Conservation (phyloP, 2,113 vertebrate species). For the Syngnathus scovelli region DNA sequence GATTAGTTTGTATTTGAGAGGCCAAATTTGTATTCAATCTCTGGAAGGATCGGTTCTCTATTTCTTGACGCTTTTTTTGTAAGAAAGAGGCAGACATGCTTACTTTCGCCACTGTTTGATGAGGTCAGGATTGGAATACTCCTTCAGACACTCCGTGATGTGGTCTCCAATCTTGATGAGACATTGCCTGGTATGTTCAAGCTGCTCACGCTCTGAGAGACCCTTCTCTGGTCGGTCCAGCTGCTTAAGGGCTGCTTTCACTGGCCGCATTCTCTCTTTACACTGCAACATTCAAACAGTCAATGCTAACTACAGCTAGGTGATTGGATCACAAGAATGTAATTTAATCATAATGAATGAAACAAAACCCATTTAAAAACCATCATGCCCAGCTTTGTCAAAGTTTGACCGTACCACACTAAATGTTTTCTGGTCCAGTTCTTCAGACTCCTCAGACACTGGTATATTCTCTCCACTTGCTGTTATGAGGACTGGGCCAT, state of each 20-base stretch:
- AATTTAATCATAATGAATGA: neutral
- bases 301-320: neutral
- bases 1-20: neutral
- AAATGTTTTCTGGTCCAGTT: slow-evolving; percentile 96
- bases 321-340: neutral
- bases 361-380: neutral
- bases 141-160: slow-evolving; percentile 95
- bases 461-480: slow-evolving; percentile 80
- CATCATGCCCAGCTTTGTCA: neutral
- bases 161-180: slow-evolving; percentile 98
- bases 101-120: slow-evolving; percentile 99
- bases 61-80: neutral
- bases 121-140: slow-evolving; percentile 90
- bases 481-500: slow-evolving; percentile 84
- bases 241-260: slow-evolving; percentile 96
- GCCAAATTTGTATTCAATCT: neutral
- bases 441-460: slow-evolving; percentile 89
- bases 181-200: slow-evolving; percentile 94
- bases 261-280: slow-evolving; percentile 97
- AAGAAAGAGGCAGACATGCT: slow-evolving; percentile 21
- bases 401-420: slow-evolving; percentile 83
- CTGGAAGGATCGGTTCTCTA: neutral
- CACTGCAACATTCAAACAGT: slow-evolving; percentile 71
- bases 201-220: slow-evolving; percentile 94
- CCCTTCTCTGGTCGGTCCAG: slow-evolving; percentile 96